Base-by-base conservation (phyloP, 2,888 invertebrate species). In the Pheosia tremula region DNA sequence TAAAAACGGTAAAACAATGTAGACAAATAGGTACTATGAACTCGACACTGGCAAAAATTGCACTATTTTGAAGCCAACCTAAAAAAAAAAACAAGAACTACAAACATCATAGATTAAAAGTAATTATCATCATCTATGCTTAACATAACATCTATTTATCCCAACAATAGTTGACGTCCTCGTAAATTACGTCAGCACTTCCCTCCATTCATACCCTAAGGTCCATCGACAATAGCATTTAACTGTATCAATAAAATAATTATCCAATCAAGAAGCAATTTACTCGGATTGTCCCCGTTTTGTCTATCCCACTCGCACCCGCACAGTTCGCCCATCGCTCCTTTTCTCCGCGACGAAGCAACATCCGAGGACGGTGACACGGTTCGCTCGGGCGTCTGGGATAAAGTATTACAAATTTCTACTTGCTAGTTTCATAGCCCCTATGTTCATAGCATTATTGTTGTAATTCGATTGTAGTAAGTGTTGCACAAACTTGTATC, bases 181-280 rank as follows among this genome's bases (percentile, higher is more conserved):
- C 74, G 79, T 79, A 80, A 83, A 84, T 82, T 74, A 77, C 67
- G 41, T 54, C 59, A 69, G 62, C 74, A 69, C 75, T 79, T 78
- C 81, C 82, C 82, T 75, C 79, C 77, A 73, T 75, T 68, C 68
- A 71, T 68, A 72, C 82, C 78, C 76, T 75, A 77, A 80, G 74
- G 80, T 77, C 81, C 79, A 73, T 78, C 83, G 75, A 83, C 83
- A 85, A 87, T 83, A 77, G 78, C 84, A 83, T 88, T 91, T 89
- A 89, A 86, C 84, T 86, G 85, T 89, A 89, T 90, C 92, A 92
- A 92, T 92, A 91, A 90, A 91, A 91, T 90, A 92, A 93, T 93
- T 93, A 92, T 90, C 93, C 93, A 93, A 93, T 93, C 91, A 89
- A 90, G 86, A 78, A 81, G 83, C 91, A 91, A 92, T 91, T 92